These are phyloP conservation scores for Cisticola juncidis DNA, from an alignment of 2,113 vertebrate species.

Conservation along the genomic window DNA sequence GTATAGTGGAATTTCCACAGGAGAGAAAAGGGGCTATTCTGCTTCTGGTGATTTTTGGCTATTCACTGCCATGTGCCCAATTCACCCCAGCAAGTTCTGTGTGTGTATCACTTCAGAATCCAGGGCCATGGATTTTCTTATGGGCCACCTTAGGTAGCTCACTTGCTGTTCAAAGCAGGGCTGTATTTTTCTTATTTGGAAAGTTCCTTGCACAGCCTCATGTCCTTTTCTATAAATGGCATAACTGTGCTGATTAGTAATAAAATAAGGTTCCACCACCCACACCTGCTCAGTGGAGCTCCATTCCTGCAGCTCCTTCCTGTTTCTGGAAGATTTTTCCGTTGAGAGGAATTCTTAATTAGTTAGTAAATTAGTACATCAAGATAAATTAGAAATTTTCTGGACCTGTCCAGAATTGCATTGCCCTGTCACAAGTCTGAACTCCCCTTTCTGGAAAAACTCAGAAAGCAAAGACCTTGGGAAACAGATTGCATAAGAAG, in stretches of 20 bases:
- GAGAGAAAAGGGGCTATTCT: not conserved
- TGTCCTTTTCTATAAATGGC: slow-evolving; percentile 64
- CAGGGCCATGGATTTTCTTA: not conserved
- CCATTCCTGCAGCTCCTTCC: slow-evolving; percentile 27
- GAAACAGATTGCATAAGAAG: not conserved
- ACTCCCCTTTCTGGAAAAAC: not conserved
- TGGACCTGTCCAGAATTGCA: not conserved
- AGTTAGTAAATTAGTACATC: not conserved
- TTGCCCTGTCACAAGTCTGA: not conserved
- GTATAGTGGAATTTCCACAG: not conserved
- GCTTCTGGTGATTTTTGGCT: not conserved
- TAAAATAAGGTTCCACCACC: slow-evolving; percentile 59
- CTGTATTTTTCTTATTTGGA: slow-evolving; percentile 21
- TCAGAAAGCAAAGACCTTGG: not conserved
- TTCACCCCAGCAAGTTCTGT: not conserved
- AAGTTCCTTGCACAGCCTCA: slow-evolving; percentile 1
- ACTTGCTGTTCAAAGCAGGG: not conserved
- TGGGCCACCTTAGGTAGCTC: not conserved
- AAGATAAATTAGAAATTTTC: not conserved
- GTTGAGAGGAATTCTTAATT: not conserved
- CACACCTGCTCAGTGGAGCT: slow-evolving; percentile 49
- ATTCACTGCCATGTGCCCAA: rapidly evolving
- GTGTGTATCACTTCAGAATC: not conserved
- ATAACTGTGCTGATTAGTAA: slow-evolving; percentile 60
- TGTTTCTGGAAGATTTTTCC: not conserved